phyloP scores from a whole-genome alignment of 2,797 vertebrate species.

The Schizopygopsis pylzovi region DNA sequence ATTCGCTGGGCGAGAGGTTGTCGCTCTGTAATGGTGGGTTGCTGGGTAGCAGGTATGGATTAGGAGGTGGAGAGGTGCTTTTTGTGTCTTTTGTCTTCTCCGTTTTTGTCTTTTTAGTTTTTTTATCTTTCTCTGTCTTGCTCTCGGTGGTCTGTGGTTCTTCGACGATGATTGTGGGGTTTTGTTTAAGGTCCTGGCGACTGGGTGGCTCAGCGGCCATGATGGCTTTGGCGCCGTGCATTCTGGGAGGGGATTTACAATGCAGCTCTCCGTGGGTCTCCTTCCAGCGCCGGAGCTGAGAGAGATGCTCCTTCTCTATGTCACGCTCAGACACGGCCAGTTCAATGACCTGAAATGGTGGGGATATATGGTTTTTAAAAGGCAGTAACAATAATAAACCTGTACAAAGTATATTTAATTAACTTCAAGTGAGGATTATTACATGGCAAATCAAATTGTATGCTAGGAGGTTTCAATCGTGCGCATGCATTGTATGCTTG shows the following conservation, averaged over 20 bases:
- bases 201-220: conserved; percentile 86
- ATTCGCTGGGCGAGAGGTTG: conserved; percentile 35
- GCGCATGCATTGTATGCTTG: no score
- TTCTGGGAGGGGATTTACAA: conserved; percentile 87
- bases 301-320: conserved; percentile 91
- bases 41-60: conserved; percentile 60
- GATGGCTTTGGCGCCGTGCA: conserved; percentile 95
- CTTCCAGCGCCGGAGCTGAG: conserved; percentile 92
- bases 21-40: conserved; percentile 33
- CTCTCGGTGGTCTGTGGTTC: conserved; percentile 48
- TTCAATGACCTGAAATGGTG: conserved; percentile 82
- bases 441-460: neutral
- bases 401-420: neutral
- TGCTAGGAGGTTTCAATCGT: no score
- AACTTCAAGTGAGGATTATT: neutral
- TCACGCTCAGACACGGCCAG: conserved; percentile 88
- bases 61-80: conserved; percentile 24
- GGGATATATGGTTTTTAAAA: neutral
- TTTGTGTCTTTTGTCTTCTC: conserved; percentile 51
- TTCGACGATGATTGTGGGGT: conserved; percentile 86
- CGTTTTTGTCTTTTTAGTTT: conserved; percentile 14
- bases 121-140: conserved; percentile 11
- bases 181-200: conserved; percentile 82
- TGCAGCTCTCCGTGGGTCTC: conserved; percentile 87
- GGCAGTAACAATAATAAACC: neutral